Conservation (phyloP, 2,113 vertebrate genomes). For the Neodon shergylaensis region DNA sequence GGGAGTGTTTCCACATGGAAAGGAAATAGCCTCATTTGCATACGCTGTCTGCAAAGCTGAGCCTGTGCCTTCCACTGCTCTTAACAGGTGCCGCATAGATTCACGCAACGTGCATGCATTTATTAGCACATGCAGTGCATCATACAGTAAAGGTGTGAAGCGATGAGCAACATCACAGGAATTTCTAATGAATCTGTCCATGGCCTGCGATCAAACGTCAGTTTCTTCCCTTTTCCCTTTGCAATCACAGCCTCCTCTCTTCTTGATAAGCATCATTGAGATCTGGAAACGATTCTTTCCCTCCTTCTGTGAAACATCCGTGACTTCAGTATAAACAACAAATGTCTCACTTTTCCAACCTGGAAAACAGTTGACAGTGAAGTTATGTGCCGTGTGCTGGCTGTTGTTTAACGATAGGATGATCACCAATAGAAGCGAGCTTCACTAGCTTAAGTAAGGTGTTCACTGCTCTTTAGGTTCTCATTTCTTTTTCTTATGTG, state of each 20-base stretch:
- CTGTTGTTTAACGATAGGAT: not conserved
- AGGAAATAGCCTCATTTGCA: conserved; percentile 22
- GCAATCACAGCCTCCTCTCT: conserved; percentile 22
- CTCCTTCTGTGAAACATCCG: conserved; percentile 53
- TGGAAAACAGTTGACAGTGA: not conserved
- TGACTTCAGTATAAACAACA: conserved; percentile 40
- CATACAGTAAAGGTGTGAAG: not conserved
- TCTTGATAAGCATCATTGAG: conserved; percentile 63
- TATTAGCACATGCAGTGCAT: not conserved
- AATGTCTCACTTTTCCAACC: conserved; percentile 35
- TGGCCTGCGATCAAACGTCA: not conserved
- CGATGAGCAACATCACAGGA: not conserved
- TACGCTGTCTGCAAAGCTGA: not conserved
- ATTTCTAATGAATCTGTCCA: not conserved
- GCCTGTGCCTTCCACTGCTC: not conserved
- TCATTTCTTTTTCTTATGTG: not conserved
- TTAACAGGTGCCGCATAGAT: not conserved
- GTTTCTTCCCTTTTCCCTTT: conserved; percentile 14
- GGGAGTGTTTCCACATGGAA: not conserved
- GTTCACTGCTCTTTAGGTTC: not conserved
- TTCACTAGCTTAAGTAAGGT: not conserved
- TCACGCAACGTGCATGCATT: not conserved
- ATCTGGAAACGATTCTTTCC: conserved; percentile 30
- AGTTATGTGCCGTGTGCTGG: not conserved
- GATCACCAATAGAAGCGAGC: not conserved